phyloP scores from a whole-genome alignment of 2,113 vertebrate genomes.

The Murina feae region DNA sequence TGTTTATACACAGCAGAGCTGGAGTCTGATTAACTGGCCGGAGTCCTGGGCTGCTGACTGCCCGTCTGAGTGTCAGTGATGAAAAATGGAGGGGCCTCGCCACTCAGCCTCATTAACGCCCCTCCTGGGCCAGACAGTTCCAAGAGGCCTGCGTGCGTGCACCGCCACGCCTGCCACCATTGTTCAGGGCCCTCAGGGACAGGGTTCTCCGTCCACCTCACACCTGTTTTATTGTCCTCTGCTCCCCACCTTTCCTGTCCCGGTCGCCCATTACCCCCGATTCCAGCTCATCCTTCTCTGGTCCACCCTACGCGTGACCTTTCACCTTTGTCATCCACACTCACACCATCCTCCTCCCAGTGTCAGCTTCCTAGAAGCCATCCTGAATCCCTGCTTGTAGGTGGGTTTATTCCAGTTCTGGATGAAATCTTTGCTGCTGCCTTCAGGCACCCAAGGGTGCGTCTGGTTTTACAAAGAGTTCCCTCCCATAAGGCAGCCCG shows the following conservation, averaged over 20 bases:
- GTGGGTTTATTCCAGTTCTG: not conserved
- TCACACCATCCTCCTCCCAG: not conserved
- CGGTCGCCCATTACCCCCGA: not conserved
- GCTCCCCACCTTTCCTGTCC: not conserved
- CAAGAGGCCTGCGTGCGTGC: not conserved
- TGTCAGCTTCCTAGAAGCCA: not conserved
- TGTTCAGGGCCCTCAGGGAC: not conserved
- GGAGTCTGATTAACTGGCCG: conserved; percentile 55
- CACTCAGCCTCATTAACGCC: conserved; percentile 59
- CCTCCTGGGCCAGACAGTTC: conserved; percentile 12
- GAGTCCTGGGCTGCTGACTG: not conserved
- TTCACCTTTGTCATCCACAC: not conserved
- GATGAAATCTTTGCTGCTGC: not conserved
- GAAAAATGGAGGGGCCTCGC: conserved; percentile 62
- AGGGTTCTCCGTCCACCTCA: not conserved
- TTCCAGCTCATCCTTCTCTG: not conserved
- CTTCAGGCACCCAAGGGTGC: not conserved
- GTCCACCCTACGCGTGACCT: not conserved
- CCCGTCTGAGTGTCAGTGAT: conserved; percentile 58
- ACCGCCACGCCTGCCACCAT: not conserved
- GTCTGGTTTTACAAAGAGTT: not conserved
- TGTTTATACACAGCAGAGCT: conserved; percentile 48
- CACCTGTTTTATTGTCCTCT: not conserved
- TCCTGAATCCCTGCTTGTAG: not conserved
- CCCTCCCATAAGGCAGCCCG: not conserved